Evolutionary conservation across 2,888 invertebrate genomes (phyloP).

Genomic region (Sericinus montela): DNA sequence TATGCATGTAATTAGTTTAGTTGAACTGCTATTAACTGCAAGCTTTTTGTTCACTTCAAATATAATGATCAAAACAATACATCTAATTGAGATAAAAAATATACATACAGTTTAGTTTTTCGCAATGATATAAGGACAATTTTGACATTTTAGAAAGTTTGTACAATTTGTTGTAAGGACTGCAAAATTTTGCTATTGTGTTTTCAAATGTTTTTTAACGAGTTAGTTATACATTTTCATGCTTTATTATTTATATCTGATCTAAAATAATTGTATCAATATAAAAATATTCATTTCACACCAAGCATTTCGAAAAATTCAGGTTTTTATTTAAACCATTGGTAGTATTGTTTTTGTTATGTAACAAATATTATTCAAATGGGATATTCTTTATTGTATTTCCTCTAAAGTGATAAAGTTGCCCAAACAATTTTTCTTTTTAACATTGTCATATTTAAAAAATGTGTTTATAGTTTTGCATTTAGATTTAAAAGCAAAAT

Average conservation of each 20-base stretch:
- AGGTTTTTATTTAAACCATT: neutral
- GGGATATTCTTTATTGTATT: too few relatives aligned
- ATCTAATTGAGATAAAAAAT: constrained; percentile 44
- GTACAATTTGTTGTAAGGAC: constrained; percentile 55
- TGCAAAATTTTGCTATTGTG: constrained; percentile 60
- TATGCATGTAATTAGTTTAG: constrained; percentile 29
- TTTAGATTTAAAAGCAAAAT: too few relatives aligned
- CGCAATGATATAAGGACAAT: constrained; percentile 50
- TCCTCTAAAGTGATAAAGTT: too few relatives aligned
- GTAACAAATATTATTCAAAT: neutral
- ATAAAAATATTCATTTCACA: neutral
- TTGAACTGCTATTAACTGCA: constrained; percentile 45
- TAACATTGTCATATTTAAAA: too few relatives aligned
- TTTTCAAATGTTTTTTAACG: constrained; percentile 42
- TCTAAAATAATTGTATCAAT: neutral
- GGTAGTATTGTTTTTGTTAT: neutral
- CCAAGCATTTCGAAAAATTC: neutral
- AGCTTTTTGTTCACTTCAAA: constrained; percentile 30
- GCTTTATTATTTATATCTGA: constrained; percentile 1
- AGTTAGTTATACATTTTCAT: constrained; percentile 17
- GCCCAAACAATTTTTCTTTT: too few relatives aligned
- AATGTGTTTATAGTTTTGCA: too few relatives aligned
- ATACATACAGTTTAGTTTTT: constrained; percentile 39
- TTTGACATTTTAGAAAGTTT: constrained; percentile 48
- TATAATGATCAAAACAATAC: constrained; percentile 25